Percentiles rank a stretch among this genome's conserved stretches.
Conservation (phyloP, 2,113 vertebrate species). For the Trematomus loennbergii region DNA sequence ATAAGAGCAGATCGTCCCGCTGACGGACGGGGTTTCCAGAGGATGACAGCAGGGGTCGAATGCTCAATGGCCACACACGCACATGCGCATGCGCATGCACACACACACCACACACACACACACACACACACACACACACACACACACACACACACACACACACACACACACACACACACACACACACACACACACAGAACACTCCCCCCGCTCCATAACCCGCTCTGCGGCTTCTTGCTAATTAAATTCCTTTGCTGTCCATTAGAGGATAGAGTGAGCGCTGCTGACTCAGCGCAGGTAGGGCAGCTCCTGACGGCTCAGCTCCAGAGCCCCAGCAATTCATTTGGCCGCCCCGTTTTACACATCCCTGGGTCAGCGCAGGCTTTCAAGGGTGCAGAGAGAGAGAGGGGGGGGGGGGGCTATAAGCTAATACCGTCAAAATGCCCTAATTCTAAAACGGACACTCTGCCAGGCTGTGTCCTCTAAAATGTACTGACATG, state of each 20-base stretch:
- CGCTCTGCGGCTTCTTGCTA: conserved; percentile 91
- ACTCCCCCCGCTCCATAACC: conserved; percentile 31
- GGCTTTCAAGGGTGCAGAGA: conserved; percentile 79
- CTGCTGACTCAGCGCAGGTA: conserved; percentile 98
- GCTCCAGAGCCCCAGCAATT: conserved; percentile 84
- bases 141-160: not conserved
- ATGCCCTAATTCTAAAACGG: conserved; percentile 71
- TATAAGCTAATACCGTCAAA: conserved; percentile 72
- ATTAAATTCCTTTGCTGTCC: conserved; percentile 98
- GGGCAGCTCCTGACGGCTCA: conserved; percentile 74
- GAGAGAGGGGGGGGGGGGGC: conserved; percentile 15
- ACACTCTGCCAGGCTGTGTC: conserved; percentile 65
- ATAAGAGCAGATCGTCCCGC: conserved; percentile 46
- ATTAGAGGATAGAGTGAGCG: conserved; percentile 97
- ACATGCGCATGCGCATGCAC: too few relatives aligned
- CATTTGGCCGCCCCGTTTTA: conserved; percentile 79
- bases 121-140: conserved; percentile 14
- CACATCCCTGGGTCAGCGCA: conserved; percentile 81
- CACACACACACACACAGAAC: not conserved
- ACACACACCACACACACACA: too few relatives aligned
- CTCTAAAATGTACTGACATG: conserved; percentile 67
- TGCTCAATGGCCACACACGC: conserved; percentile 29
- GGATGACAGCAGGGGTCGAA: conserved; percentile 65
- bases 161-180: not conserved
- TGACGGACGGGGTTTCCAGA: conserved; percentile 65